Evolutionary conservation across 1,140 invertebrate species (phyloP), one percentile per base, ranked within the genome.

Genomic region (Heliothis virescens): DNA sequence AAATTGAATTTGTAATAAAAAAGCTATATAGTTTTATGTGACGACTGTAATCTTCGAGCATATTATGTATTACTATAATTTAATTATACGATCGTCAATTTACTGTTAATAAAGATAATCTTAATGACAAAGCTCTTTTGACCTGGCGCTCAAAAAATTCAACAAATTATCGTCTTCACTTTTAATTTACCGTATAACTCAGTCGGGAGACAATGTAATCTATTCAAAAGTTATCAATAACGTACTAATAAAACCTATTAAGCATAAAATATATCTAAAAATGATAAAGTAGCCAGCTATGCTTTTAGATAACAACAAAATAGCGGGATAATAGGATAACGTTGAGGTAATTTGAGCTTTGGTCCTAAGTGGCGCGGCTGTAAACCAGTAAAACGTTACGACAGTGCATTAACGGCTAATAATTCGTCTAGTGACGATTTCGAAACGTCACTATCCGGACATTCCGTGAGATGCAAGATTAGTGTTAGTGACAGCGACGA

Each of bases 401-500:
- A 87, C 84, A 82, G 67, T 74, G 75, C 86, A 90, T 91, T 94
- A 92, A 93, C 88, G 84, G 87, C 81, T 89, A 91, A 94, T 91
- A 91, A 90, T 90, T 89, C 86, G 83, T 85, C 80, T 82, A 79
- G 86, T 87, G 90, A 90, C 88, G 87, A 92, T 92, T 92, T 86
- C 90, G 86, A 89, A 93, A 94, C 87, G 81, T 89, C 86, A 89
- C 73, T 73, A 34, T 79, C 79, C 82, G 82, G 87, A 82, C 89
- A 87, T 91, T 90, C 85, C 80, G 72, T 80, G 74, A 92, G 90
- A 92, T 93, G 89, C 80, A 63, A 92, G 88, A 93, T 93, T 91
- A 91, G 86, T 86, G 57, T 82, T 85, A 89, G 84, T 90, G 89
- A 92, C 92, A 90, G 89, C 83, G 76, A 82, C 89, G 89, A 92